These are phyloP conservation scores for Nasonia giraulti DNA, from an alignment of 1,140 invertebrate genomes.

Conservation along the genomic window DNA sequence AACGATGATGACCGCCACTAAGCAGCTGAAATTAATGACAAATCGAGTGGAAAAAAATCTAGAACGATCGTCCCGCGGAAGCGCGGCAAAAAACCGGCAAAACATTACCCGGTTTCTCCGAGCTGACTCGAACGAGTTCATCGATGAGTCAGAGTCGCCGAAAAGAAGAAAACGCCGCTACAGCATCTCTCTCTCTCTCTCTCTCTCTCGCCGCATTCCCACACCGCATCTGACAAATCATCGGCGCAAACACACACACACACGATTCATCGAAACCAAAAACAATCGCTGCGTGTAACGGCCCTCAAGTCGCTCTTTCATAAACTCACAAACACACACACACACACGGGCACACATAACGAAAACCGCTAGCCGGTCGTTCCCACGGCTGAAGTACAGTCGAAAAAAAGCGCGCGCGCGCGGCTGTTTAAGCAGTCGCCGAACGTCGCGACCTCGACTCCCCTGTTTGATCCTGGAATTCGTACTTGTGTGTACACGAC, in stretches of 20 bases:
- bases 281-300: neutral
- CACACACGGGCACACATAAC: neutral
- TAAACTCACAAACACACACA: neutral
- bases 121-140: neutral
- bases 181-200: neutral
- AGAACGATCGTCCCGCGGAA: neutral
- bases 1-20: no score
- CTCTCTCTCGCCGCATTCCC: neutral
- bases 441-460: neutral
- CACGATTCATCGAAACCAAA: neutral
- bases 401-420: no score
- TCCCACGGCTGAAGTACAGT: neutral
- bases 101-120: neutral
- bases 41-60: neutral
- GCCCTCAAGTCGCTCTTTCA: neutral
- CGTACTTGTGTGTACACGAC: neutral
- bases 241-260: neutral
- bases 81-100: neutral
- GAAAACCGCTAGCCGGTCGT: neutral
- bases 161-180: neutral
- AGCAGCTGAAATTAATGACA: no score
- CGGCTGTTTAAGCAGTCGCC: no score
- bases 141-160: neutral
- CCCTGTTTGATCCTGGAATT: neutral
- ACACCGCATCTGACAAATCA: neutral